phyloP scores from a whole-genome alignment of 92 coral and sea anemone species.

The Palythoa grandiflora region DNA sequence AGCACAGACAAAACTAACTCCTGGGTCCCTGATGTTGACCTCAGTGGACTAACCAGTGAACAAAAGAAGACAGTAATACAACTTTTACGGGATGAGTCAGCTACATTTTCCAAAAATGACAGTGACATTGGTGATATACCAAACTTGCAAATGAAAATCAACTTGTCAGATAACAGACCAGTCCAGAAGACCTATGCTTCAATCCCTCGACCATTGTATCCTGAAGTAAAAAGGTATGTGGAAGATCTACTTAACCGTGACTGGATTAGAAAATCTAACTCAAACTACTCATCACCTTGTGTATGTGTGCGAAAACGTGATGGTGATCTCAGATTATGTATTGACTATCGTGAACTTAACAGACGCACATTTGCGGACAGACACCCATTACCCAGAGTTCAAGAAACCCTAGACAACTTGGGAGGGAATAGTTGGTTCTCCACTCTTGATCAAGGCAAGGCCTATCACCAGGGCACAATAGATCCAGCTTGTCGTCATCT shows the following conservation, averaged over 20 bases:
- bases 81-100: constrained; percentile 69
- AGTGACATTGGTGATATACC: constrained; percentile 53
- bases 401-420: too few species aligned
- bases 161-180: too few species aligned
- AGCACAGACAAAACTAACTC: constrained; percentile 18
- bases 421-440: too few species aligned
- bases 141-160: constrained; percentile 46
- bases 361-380: constrained; percentile 59
- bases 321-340: too few species aligned
- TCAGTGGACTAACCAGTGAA: too few species aligned
- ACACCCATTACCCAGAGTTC: constrained; percentile 66
- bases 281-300: constrained; percentile 10
- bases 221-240: neutral
- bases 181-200: constrained; percentile 39
- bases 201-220: constrained; percentile 63
- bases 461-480: constrained; percentile 74
- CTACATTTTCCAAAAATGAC: constrained; percentile 62
- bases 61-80: constrained; percentile 34
- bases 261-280: constrained; percentile 69
- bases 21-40: neutral
- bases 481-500: constrained; percentile 61
- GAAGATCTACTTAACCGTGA: constrained; percentile 60
- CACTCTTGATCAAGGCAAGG: constrained; percentile 58
- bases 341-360: too few species aligned
- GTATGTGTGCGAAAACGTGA: too few species aligned